Conservation (phyloP, 2,888 invertebrate species). For the Pandemis corylana region DNA sequence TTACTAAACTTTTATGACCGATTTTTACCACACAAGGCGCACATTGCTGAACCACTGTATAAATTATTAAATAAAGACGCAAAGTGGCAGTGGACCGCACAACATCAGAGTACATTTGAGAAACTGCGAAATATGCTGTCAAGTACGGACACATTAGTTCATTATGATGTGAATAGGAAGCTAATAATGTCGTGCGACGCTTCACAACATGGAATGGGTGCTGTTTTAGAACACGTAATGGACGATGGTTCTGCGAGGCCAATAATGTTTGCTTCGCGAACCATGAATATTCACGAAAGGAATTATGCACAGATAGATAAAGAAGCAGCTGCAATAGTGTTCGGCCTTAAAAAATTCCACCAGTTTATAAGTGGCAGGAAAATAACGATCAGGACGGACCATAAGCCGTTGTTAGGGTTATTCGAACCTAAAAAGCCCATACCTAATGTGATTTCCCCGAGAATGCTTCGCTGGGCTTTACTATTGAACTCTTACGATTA, state of each 20-base stretch:
- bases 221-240: constrained; percentile 50
- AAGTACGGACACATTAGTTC: constrained; percentile 34
- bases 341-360: constrained; percentile 51
- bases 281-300: constrained; percentile 49
- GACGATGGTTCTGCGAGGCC: constrained; percentile 39
- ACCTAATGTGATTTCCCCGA: constrained; percentile 22
- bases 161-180: constrained; percentile 29
- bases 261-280: constrained; percentile 56
- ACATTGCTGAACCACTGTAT: not conserved
- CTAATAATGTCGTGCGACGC: not conserved
- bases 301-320: constrained; percentile 50
- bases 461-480: constrained; percentile 17
- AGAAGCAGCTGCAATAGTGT: constrained; percentile 55
- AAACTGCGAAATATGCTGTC: constrained; percentile 44
- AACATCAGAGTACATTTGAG: constrained; percentile 45
- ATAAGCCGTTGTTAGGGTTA: not conserved
- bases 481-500: constrained; percentile 20
- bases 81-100: constrained; percentile 47
- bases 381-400: not conserved
- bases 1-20: constrained; percentile 1
- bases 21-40: not conserved
- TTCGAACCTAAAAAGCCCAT: not conserved
- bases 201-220: not conserved
- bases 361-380: constrained; percentile 42
- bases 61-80: not conserved